Percentiles rank a stretch among this genome's conserved stretches.
Evolutionary conservation across 1,140 invertebrate genomes (phyloP).

Genomic region (Heterodera schachtii): DNA sequence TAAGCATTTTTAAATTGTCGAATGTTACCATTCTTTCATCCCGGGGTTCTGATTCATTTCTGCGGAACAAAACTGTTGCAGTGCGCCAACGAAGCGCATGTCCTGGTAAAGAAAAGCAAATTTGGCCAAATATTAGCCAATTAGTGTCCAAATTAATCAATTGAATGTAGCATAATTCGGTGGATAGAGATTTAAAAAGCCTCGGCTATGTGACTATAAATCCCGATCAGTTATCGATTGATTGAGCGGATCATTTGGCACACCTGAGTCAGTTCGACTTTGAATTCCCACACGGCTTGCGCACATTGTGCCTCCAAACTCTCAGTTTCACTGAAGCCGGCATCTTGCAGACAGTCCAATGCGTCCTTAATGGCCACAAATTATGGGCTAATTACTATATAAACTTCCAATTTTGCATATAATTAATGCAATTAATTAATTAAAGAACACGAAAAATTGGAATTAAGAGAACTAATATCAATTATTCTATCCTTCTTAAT

Average conservation of each 20-base stretch:
- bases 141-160: too few species aligned
- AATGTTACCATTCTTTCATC: conserved; percentile 54
- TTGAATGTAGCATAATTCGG: too few species aligned
- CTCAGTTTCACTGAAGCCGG: conserved; percentile 51
- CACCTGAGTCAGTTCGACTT: conserved; percentile 44
- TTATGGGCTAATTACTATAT: too few species aligned
- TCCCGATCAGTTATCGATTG: neutral
- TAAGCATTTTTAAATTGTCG: too few species aligned
- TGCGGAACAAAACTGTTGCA: conserved; percentile 74
- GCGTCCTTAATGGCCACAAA: conserved; percentile 58
- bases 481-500: too few species aligned
- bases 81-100: conserved; percentile 74
- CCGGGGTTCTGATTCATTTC: conserved; percentile 70
- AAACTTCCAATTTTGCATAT: too few species aligned
- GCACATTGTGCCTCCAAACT: conserved; percentile 51
- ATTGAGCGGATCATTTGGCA: conserved; percentile 18
- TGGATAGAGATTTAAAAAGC: too few species aligned
- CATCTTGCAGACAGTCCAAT: conserved; percentile 64
- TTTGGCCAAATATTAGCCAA: too few species aligned
- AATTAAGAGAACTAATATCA: too few species aligned
- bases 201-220: neutral
- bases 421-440: too few species aligned
- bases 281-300: conserved; percentile 63
- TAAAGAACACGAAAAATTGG: too few species aligned
- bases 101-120: conserved; percentile 74